Conservation (phyloP, 2,797 vertebrate species). For the Numenius phaeopus region DNA sequence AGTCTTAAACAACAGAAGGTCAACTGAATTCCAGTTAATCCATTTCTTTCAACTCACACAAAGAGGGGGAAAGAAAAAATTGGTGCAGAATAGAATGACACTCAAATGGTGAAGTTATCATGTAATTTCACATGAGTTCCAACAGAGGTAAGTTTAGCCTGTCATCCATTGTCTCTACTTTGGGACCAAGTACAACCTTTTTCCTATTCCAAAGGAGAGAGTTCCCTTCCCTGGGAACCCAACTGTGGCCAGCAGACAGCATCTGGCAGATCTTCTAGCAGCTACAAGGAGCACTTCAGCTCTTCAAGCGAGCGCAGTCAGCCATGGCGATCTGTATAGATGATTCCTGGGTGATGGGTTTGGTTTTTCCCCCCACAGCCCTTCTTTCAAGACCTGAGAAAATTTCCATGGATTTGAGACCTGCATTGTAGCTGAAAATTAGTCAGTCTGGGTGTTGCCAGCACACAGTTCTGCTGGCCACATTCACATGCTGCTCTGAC, state of each 20-base stretch:
- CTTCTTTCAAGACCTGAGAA: not conserved
- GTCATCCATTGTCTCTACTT: not conserved
- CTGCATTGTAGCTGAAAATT: not conserved
- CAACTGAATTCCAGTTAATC: not conserved
- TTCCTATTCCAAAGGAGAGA: not conserved
- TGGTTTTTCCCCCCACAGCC: not conserved
- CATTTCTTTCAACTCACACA: not conserved
- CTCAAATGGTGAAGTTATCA: not conserved
- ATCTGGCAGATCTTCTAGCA: not conserved
- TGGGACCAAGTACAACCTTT: not conserved
- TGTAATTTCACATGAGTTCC: not conserved
- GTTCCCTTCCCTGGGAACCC: not conserved
- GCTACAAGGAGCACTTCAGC: not conserved
- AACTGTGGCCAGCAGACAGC: not conserved
- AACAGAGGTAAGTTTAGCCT: not conserved
- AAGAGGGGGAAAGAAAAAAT: not conserved
- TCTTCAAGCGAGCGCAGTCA: not conserved
- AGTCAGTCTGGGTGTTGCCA: not conserved
- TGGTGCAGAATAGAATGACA: not conserved
- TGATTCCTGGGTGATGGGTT: not conserved
- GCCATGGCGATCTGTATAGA: not conserved
- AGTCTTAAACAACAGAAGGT: slow-evolving; percentile 25
- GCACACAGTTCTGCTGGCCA: not conserved
- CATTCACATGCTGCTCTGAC: accelerated
- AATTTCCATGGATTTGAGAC: not conserved